A percentile compares a stretch with the other conserved stretches of the same genome.
Evolutionary conservation across 2,888 invertebrate species (phyloP).

Genomic region (Agrotis puta): DNA sequence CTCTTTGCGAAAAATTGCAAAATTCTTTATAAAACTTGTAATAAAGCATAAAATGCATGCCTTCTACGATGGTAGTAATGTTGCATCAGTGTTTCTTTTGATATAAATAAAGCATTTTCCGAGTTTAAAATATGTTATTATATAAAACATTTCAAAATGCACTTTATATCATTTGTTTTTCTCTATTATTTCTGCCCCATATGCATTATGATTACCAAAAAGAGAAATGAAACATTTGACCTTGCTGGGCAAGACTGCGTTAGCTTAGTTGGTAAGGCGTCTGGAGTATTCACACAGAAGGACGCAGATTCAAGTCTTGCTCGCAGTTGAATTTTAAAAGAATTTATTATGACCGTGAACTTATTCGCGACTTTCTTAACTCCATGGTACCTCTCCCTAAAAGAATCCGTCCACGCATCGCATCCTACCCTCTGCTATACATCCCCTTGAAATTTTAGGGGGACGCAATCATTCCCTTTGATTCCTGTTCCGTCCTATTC

Average conservation of each 20-base stretch:
- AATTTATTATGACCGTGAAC: neutral
- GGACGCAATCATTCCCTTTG: constrained; percentile 90
- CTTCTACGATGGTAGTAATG: neutral
- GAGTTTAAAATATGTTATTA: constrained; percentile 10
- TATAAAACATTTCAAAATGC: neutral
- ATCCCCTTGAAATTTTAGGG: constrained; percentile 86
- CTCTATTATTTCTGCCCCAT: no score
- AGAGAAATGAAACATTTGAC: no score
- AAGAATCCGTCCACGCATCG: constrained; percentile 88
- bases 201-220: no score
- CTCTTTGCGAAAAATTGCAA: constrained; percentile 36
- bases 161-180: neutral
- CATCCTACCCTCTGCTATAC: constrained; percentile 80
- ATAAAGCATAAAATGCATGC: constrained; percentile 30
- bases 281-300: no score
- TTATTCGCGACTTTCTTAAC: constrained; percentile 52
- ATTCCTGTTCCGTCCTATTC: constrained; percentile 89
- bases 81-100: constrained; percentile 14
- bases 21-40: constrained; percentile 41
- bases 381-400: constrained; percentile 74
- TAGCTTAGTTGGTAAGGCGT: no score
- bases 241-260: no score
- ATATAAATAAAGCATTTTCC: neutral
- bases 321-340: no score
- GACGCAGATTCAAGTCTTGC: no score